These are phyloP conservation scores for Halesus radiatus DNA, from an alignment of 1,140 invertebrate genomes.

Conservation along the genomic window DNA sequence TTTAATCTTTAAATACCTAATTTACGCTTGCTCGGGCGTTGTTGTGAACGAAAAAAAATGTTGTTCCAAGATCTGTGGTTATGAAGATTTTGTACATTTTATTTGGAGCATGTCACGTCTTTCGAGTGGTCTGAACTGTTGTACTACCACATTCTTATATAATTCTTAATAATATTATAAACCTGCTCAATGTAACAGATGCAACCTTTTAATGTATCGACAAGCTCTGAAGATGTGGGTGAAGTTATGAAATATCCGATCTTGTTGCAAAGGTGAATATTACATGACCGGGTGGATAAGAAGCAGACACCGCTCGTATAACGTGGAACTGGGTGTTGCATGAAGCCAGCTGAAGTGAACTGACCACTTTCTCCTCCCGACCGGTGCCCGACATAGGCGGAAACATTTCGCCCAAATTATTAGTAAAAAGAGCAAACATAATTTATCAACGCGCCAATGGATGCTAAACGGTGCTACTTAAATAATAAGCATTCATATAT, in stretches of 20 bases:
- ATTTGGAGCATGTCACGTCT: no score
- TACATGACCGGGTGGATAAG: slow-evolving; percentile 20
- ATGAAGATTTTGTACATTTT: no score
- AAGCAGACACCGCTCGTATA: not conserved
- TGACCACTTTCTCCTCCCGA: slow-evolving; percentile 33
- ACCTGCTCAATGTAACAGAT: no score
- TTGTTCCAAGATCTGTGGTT: no score
- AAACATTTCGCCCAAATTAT: slow-evolving; percentile 44
- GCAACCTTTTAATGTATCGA: not conserved
- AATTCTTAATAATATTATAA: no score
- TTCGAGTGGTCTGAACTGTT: no score
- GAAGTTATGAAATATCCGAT: slow-evolving; percentile 14
- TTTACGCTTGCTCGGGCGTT: no score
- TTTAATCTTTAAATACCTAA: no score
- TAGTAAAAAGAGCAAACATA: slow-evolving; percentile 25
- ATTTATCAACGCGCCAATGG: slow-evolving; percentile 11
- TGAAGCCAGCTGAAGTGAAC: slow-evolving; percentile 18
- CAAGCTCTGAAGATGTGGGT: not conserved
- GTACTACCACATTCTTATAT: no score
- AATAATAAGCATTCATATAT: no score
- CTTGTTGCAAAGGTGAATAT: slow-evolving; percentile 12
- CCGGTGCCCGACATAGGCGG: slow-evolving; percentile 31
- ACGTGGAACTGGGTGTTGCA: not conserved
- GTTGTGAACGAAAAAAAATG: no score
- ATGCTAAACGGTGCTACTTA: slow-evolving; percentile 13